Evolutionary conservation across 2,113 vertebrate genomes (phyloP).

Genomic region (Sterna hirundo): DNA sequence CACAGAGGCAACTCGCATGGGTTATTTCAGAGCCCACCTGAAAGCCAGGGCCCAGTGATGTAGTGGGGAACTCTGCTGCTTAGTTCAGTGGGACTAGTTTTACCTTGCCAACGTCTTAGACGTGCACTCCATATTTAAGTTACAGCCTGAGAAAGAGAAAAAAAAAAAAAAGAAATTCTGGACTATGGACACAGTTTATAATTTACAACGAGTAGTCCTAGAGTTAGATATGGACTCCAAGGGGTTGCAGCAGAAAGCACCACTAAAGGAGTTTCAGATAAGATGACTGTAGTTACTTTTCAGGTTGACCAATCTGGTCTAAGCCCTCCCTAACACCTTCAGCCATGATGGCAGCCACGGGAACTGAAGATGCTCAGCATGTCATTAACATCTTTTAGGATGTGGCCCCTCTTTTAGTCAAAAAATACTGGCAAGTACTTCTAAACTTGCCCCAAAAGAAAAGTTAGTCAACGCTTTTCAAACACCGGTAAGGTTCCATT

Average conservation of each 20-base stretch:
- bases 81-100: background rate
- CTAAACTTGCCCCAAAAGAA: background rate
- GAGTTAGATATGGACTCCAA: background rate
- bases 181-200: background rate
- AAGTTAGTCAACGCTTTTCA: background rate
- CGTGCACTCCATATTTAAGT: background rate
- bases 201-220: background rate
- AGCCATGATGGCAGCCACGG: background rate
- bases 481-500: background rate
- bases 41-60: fast-evolving
- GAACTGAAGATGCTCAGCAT: background rate
- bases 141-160: background rate
- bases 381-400: background rate
- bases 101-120: background rate
- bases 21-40: background rate
- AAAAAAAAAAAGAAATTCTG: background rate
- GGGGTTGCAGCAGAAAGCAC: background rate
- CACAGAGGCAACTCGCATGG: fast-evolving
- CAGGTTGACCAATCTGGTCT: background rate
- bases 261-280: background rate
- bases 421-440: background rate
- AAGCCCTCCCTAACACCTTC: background rate
- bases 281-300: background rate
- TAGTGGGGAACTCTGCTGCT: background rate
- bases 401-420: background rate